A percentile compares a stretch with the other conserved stretches of the same genome.
Evolutionary conservation across 2,113 vertebrate genomes (phyloP).

Genomic region (Semnopithecus entellus): DNA sequence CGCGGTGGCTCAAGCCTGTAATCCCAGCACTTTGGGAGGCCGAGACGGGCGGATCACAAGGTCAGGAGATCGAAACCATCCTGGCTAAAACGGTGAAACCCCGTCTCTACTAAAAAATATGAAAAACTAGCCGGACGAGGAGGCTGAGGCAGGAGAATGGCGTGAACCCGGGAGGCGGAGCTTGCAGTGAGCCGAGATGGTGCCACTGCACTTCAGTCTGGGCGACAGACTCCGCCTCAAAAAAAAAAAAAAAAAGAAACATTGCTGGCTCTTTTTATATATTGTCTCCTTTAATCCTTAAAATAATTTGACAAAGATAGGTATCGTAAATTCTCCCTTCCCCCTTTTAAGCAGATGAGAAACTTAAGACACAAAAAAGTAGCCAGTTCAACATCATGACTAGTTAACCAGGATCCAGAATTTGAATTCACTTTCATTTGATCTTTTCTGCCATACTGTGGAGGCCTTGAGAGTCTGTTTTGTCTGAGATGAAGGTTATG

Average conservation of each 20-base stretch:
- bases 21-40: no score
- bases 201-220: no score
- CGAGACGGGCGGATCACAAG: no score
- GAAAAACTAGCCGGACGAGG: no score
- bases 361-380: neutral
- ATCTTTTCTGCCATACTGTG: neutral
- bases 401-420: neutral
- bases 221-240: no score
- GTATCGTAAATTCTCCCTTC: neutral
- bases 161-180: no score
- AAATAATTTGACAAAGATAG: neutral
- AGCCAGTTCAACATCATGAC: neutral
- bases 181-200: no score
- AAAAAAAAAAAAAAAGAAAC: neutral
- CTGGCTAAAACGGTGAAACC: no score
- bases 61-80: no score
- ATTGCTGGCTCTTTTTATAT: neutral
- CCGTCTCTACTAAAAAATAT: no score
- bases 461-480: neutral
- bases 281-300: neutral
- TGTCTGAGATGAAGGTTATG: neutral
- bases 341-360: neutral
- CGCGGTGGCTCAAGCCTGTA: no score
- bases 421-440: neutral
- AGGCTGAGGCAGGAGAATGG: no score